These are phyloP conservation scores for Byasa hedistus DNA, from an alignment of 2,888 invertebrate species.

Conservation along the genomic window DNA sequence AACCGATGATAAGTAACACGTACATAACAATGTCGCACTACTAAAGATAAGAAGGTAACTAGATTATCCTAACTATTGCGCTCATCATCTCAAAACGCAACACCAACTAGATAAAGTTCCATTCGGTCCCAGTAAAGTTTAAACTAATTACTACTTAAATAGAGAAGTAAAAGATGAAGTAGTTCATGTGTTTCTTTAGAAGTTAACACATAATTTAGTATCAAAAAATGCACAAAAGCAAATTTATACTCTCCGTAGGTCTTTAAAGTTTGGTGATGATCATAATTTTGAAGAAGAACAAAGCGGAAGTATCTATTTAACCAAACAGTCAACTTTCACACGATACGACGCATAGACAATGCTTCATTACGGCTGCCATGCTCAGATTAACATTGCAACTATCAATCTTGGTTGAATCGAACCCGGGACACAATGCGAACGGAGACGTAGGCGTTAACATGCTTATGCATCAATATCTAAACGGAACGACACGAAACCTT, in stretches of 20 bases:
- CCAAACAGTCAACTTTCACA: neutral
- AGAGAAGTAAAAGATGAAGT: too few relatives aligned
- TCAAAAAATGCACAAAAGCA: too few relatives aligned
- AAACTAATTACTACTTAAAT: too few relatives aligned
- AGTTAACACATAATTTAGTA: too few relatives aligned
- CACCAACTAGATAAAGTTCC: too few relatives aligned
- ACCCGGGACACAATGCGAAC: constrained; percentile 14
- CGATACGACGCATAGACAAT: neutral
- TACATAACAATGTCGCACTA: too few relatives aligned
- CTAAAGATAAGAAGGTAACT: too few relatives aligned
- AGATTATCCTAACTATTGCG: too few relatives aligned
- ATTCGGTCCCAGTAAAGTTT: too few relatives aligned
- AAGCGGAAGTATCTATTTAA: neutral
- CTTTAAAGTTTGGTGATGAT: neutral
- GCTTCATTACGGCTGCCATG: constrained; percentile 21
- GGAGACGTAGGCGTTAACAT: constrained; percentile 22
- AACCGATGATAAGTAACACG: too few relatives aligned
- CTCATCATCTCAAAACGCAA: too few relatives aligned
- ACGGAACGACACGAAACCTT: neutral
- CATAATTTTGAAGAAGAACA: neutral
- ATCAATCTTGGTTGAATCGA: constrained; percentile 20
- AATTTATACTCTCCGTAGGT: neutral
- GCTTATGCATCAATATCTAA: constrained; percentile 11
- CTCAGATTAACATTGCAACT: constrained; percentile 1
- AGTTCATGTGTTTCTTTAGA: too few relatives aligned